These are phyloP conservation scores for Scolopax mira DNA, from an alignment of 2,113 vertebrate species.

Conservation along the genomic window DNA sequence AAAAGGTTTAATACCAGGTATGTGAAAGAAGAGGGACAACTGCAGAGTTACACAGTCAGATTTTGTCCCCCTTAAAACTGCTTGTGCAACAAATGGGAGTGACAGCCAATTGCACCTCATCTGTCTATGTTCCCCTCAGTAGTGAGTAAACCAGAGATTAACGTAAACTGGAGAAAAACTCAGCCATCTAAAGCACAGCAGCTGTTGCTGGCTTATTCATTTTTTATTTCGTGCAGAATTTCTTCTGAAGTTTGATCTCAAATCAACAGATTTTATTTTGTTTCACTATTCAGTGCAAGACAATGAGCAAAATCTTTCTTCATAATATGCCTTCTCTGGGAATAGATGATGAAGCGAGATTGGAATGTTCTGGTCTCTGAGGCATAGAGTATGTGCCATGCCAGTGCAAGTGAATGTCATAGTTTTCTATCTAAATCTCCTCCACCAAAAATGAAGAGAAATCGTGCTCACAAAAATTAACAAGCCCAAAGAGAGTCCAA, in stretches of 20 bases:
- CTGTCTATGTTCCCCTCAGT: not conserved
- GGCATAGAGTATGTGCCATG: not conserved
- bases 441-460: not conserved
- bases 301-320: not conserved
- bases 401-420: not conserved
- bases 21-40: not conserved
- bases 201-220: not conserved
- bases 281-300: not conserved
- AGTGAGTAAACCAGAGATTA: not conserved
- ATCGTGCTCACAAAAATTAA: not conserved
- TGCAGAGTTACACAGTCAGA: not conserved
- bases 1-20: not conserved
- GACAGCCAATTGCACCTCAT: not conserved
- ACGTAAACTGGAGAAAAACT: not conserved
- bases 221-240: not conserved
- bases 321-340: not conserved
- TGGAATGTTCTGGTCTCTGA: not conserved
- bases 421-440: not conserved
- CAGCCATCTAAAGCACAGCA: not conserved
- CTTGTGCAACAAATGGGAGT: not conserved
- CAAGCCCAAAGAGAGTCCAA: not conserved
- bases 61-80: not conserved
- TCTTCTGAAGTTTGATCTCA: not conserved
- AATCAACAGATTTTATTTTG: not conserved
- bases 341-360: not conserved